Evolutionary conservation across 2,113 vertebrate species (phyloP).

Genomic region (Cygnus buccinator): DNA sequence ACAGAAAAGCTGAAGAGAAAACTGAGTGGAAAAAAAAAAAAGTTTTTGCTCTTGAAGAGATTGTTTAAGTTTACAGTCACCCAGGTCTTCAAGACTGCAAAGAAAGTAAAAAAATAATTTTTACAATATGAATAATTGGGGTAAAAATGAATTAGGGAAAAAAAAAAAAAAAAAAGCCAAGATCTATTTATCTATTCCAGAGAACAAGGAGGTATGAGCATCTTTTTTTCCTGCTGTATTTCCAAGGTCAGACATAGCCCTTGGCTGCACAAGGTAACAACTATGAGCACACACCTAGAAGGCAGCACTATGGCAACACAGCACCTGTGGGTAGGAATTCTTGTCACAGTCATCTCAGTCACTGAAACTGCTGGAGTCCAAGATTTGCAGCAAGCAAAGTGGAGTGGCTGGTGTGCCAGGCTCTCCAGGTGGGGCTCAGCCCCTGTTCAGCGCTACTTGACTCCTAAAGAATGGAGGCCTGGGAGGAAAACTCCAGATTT

Average conservation of each 20-base stretch:
- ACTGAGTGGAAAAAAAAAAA: accelerated
- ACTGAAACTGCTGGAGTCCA: neutral
- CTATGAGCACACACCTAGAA: neutral
- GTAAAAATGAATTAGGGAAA: neutral
- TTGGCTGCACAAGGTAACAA: neutral
- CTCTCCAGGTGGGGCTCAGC: accelerated
- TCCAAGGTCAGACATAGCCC: neutral
- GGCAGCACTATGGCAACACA: neutral
- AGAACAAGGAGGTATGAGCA: neutral
- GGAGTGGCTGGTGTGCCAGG: neutral
- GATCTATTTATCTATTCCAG: neutral
- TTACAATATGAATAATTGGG: neutral
- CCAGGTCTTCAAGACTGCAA: neutral
- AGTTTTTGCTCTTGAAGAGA: neutral
- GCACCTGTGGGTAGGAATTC: neutral
- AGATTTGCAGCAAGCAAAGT: neutral
- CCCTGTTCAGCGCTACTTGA: neutral
- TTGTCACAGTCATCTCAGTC: neutral
- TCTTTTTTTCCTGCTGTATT: neutral
- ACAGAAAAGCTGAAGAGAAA: neutral
- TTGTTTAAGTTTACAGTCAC: neutral
- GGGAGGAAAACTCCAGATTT: neutral
- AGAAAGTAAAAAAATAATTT: accelerated
- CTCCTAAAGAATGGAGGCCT: neutral
- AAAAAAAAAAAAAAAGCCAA: neutral